phyloP scores from a whole-genome alignment of 2,888 invertebrate genomes.

The Plagodis dolabraria region DNA sequence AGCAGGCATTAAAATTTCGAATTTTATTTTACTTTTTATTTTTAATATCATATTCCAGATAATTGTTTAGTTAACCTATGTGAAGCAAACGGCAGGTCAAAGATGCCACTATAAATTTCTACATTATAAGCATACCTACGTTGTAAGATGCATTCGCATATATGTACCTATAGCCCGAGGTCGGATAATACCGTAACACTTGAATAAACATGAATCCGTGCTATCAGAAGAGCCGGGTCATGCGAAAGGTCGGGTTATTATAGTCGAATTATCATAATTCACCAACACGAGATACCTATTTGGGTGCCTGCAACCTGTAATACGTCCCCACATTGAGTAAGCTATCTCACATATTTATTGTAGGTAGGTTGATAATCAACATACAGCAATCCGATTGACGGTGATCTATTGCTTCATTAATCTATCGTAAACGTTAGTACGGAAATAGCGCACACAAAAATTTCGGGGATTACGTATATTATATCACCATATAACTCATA shows the following conservation, averaged over 20 bases:
- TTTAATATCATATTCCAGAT: no score
- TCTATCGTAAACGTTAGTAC: constrained; percentile 49
- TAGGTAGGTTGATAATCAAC: constrained; percentile 49
- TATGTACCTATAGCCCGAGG: constrained; percentile 22
- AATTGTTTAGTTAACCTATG: neutral
- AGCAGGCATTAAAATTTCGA: no score
- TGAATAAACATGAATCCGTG: constrained; percentile 31
- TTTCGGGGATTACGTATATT: neutral
- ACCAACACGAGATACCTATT: constrained; percentile 28
- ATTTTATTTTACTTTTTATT: no score
- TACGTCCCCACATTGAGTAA: constrained; percentile 29
- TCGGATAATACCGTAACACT: constrained; percentile 23
- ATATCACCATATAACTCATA: constrained; percentile 18
- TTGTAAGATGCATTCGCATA: constrained; percentile 20
- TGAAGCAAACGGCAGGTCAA: constrained; percentile 6
- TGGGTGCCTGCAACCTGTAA: neutral
- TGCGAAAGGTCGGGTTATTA: constrained; percentile 35
- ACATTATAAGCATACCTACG: constrained; percentile 2
- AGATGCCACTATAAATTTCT: constrained; percentile 11
- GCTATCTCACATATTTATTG: constrained; percentile 47
- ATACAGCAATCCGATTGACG: constrained; percentile 50
- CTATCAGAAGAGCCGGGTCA: constrained; percentile 28
- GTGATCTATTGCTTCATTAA: constrained; percentile 62
- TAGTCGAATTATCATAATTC: constrained; percentile 31
- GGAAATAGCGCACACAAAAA: constrained; percentile 31